A percentile compares a stretch with the other conserved stretches of the same genome.
These are phyloP conservation scores for Copsychus sechellarum DNA, from an alignment of 2,113 vertebrate genomes.

Conservation along the genomic window DNA sequence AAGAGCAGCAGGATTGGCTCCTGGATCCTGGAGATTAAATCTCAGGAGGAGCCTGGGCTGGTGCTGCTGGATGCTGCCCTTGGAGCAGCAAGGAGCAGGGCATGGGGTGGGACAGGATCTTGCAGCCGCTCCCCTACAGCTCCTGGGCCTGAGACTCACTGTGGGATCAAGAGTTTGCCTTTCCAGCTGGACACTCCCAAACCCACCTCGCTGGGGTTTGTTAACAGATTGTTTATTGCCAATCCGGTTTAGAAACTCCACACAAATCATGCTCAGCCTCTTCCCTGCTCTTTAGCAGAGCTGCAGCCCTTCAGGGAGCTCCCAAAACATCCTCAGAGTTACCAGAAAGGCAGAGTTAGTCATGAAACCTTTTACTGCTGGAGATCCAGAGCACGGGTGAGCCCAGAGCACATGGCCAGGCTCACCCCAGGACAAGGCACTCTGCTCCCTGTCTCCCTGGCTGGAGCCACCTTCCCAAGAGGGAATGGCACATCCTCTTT, in stretches of 20 bases:
- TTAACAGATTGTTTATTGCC: neutral
- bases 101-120: conserved; percentile 25
- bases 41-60: neutral
- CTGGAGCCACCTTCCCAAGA: neutral
- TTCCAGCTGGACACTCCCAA: conserved; percentile 46
- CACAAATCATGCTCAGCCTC: neutral
- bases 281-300: neutral
- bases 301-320: neutral
- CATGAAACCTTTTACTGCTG: neutral
- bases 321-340: neutral
- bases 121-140: neutral
- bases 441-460: neutral
- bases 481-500: neutral
- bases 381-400: neutral
- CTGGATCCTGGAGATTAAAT: neutral
- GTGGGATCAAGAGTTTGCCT: neutral
- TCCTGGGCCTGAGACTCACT: conserved; percentile 8
- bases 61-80: neutral
- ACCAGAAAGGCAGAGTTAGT: neutral
- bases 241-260: neutral
- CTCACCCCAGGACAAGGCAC: neutral
- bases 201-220: neutral
- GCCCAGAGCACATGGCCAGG: neutral
- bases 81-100: neutral
- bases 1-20: neutral